A percentile compares a stretch with the other conserved stretches of the same genome.
Evolutionary conservation across 1,140 invertebrate genomes (phyloP).

Genomic region (Himalopsyche phryganea): DNA sequence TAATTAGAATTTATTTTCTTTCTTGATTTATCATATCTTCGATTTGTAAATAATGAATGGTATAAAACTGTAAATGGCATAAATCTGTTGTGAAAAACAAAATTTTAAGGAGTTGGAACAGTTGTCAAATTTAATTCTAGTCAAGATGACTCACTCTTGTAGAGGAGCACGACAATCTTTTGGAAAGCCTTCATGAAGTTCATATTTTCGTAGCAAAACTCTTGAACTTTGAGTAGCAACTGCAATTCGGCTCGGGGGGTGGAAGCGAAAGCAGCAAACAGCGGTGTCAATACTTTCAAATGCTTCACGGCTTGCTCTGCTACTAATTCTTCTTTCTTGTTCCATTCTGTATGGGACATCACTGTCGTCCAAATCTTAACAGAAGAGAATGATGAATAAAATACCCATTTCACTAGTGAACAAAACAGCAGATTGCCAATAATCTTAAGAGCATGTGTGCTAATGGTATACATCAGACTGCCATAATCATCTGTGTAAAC

Average conservation of each 20-base stretch:
- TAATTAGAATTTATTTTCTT: too few relatives aligned
- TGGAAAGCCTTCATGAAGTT: slow-evolving; percentile 98
- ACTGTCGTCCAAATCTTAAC: slow-evolving; percentile 85
- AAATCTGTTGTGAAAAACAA: too few relatives aligned
- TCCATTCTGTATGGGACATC: slow-evolving; percentile 95
- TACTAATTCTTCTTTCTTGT: slow-evolving; percentile 95
- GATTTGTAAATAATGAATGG: too few relatives aligned
- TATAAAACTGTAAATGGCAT: too few relatives aligned
- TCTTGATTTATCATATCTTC: too few relatives aligned
- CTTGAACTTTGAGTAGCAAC: slow-evolving; percentile 87
- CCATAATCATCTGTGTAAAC: slow-evolving; percentile 22
- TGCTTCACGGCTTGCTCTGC: slow-evolving; percentile 93
- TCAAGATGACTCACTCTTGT: slow-evolving; percentile 87
- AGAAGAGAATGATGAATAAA: too few relatives aligned
- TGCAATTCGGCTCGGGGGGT: slow-evolving; percentile 81
- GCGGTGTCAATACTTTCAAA: slow-evolving; percentile 76
- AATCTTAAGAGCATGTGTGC: too few relatives aligned
- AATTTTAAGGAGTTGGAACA: too few relatives aligned
- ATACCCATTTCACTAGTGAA: too few relatives aligned
- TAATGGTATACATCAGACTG: slow-evolving; percentile 28
- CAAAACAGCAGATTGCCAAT: too few relatives aligned
- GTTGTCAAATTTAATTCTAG: too few relatives aligned
- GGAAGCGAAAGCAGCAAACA: slow-evolving; percentile 82
- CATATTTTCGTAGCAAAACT: slow-evolving; percentile 98
- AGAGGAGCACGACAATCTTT: slow-evolving; percentile 93